Percentiles rank a stretch among this genome's conserved stretches.
Evolutionary conservation across 2,113 vertebrate species (phyloP).

Genomic region (Trematocara macrostoma): DNA sequence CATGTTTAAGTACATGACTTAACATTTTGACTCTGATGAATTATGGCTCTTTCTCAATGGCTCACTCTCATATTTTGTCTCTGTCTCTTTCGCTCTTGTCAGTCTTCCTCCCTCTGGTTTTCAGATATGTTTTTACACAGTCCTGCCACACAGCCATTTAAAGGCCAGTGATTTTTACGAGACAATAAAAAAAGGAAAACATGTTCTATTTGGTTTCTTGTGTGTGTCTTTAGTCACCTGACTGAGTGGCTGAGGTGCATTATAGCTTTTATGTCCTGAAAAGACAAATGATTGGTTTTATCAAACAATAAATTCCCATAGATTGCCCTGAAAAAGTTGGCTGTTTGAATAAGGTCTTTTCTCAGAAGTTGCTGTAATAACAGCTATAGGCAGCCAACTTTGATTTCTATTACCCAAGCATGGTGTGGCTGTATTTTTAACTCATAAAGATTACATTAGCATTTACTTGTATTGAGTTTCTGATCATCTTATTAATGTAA

Average conservation of each 20-base stretch:
- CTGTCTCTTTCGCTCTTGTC: neutral
- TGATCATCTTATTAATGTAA: neutral
- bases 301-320: neutral
- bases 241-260: neutral
- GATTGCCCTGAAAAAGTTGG: neutral
- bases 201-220: slow-evolving; percentile 19
- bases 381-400: neutral
- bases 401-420: neutral
- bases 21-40: slow-evolving; percentile 45
- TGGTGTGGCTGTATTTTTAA: neutral
- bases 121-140: slow-evolving; percentile 46
- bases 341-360: neutral
- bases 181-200: slow-evolving; percentile 50
- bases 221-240: slow-evolving; percentile 11
- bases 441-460: neutral
- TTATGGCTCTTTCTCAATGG: slow-evolving; percentile 15
- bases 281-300: neutral
- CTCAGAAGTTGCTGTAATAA: neutral
- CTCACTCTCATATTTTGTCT: neutral
- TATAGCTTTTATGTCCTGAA: neutral
- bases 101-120: slow-evolving; percentile 27
- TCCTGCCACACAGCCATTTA: slow-evolving; percentile 43
- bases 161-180: slow-evolving; percentile 61
- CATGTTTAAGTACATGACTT: slow-evolving; percentile 54
- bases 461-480: neutral